These are phyloP conservation scores for Reticulitermes lucifugus DNA, from an alignment of 2,888 invertebrate species.

Conservation along the genomic window DNA sequence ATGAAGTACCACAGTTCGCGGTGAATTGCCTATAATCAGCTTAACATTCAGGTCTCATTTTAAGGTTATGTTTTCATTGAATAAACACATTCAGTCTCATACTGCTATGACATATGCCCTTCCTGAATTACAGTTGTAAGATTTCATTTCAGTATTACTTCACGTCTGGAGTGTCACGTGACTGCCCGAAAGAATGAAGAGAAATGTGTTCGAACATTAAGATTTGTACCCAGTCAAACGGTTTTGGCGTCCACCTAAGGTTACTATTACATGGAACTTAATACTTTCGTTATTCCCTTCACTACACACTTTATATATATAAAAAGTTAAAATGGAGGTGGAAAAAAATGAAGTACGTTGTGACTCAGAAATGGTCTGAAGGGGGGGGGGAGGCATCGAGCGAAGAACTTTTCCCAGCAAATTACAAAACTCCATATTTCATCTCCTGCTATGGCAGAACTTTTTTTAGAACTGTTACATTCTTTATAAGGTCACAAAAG, in stretches of 20 bases:
- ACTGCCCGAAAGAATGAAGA: not conserved
- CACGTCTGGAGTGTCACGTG: not conserved
- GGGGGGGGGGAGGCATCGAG: not conserved
- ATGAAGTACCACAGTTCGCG: too few relatives aligned
- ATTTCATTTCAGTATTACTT: not conserved
- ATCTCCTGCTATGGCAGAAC: conserved; percentile 24
- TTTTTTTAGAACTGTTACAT: conserved; percentile 21
- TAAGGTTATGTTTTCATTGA: too few relatives aligned
- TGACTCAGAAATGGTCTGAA: too few relatives aligned
- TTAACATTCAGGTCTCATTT: too few relatives aligned
- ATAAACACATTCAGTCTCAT: too few relatives aligned
- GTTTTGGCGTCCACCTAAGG: not conserved
- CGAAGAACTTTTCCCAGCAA: conserved; percentile 35
- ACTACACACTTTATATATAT: not conserved
- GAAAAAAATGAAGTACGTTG: not conserved
- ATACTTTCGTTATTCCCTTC: not conserved
- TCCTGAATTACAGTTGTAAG: too few relatives aligned
- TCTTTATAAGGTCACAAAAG: conserved; percentile 43
- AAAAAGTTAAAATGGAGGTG: conserved; percentile 27
- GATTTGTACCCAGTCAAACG: conserved; percentile 33
- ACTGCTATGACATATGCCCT: too few relatives aligned
- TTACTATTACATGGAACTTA: not conserved
- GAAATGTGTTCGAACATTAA: not conserved
- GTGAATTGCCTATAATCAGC: too few relatives aligned
- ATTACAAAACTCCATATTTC: conserved; percentile 41